Base-by-base conservation (phyloP, 2,113 vertebrate species). In the Malurus alboscapulatus region DNA sequence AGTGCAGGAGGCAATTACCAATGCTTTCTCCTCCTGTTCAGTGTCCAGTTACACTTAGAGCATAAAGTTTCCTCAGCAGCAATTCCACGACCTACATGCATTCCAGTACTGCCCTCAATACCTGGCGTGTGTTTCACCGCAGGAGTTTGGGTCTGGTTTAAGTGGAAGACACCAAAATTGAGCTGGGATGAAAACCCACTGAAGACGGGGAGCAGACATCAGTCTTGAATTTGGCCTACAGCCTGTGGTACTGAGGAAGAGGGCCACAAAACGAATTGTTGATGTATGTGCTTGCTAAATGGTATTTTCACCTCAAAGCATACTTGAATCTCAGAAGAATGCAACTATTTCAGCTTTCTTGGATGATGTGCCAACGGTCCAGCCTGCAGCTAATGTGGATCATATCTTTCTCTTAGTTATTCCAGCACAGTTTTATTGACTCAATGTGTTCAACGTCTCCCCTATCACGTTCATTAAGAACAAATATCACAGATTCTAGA, bases 301-400 rank as follows among this genome's bases (percentile, higher is more conserved):
- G 87, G 73, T 93, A 77, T 96, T 96, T 96, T 90, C 47, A 87
- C 91, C 91, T 96, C 94, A 97, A 97, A 94, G 82, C 89, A 82
- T 94, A 89, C 87, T 95, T 93, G 92, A 84, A 73, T 81, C 71
- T 84, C 51, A 67, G 67, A 90, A 97, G 81, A 90, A 86, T 88
- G 92, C 84, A 87, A 48, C 78, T 69, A 80, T 90, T 96, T 85
- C 84, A 91, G 53, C 76, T 90, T 88, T 90, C 93, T 94, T 94
- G 93, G 87, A 90, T 93, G 93, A 66, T 61, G 53, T 92, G 94
- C 91, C 96, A 96, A 18, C 63, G 53, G 44, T 92, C 74, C 7
- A n/a, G 90, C 84, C 93, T 91, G 59, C 81, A 71, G 65, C 77
- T 91, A 77, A 92, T 80, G 88, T 19, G 53, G 78, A 91, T 94